Evolutionary conservation across 2,797 vertebrate genomes (phyloP).

Genomic region (Pangasius krempfi): DNA sequence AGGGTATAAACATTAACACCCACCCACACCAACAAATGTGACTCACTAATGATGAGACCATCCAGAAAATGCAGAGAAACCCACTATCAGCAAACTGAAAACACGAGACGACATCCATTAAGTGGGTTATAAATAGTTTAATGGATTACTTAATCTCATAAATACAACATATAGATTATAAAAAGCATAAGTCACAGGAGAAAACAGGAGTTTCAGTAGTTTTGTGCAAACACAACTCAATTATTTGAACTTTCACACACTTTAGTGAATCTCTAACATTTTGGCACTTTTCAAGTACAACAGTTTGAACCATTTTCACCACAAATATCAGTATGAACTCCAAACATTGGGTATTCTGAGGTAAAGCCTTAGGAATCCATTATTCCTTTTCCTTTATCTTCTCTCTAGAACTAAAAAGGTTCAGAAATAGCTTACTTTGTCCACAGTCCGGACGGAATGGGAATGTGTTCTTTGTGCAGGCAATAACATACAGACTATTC

Average conservation of each 20-base stretch:
- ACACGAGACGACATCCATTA: slow-evolving; percentile 54
- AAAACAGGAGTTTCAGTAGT: slow-evolving; percentile 97
- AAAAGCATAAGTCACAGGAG: slow-evolving; percentile 95
- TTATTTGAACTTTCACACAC: slow-evolving; percentile 62
- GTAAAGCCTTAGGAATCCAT: slow-evolving; percentile 46
- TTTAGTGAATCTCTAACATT: slow-evolving; percentile 60
- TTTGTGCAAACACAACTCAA: slow-evolving; percentile 82
- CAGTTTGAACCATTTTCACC: slow-evolving; percentile 24
- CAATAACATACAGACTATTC: slow-evolving; percentile 32
- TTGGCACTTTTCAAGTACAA: slow-evolving; percentile 86
- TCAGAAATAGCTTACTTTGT: slow-evolving; percentile 9
- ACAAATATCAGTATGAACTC: slow-evolving; percentile 42
- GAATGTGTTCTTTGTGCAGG: slow-evolving; percentile 40
- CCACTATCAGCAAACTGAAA: slow-evolving; percentile 26
- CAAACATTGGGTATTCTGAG: slow-evolving; percentile 52
- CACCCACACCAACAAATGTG: slow-evolving; percentile 38
- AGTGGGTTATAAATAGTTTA: slow-evolving; percentile 80
- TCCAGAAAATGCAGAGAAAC: slow-evolving; percentile 14
- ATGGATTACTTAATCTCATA: slow-evolving; percentile 88
- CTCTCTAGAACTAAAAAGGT: not conserved
- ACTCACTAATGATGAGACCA: slow-evolving; percentile 20
- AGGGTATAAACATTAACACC: slow-evolving; percentile 46
- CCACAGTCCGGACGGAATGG: not conserved
- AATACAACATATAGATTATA: slow-evolving; percentile 84
- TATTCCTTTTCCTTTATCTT: slow-evolving; percentile 16